A percentile compares a stretch with the other conserved stretches of the same genome.
Conservation (phyloP, 2,888 invertebrate species). For the Ormyrus rosae region DNA sequence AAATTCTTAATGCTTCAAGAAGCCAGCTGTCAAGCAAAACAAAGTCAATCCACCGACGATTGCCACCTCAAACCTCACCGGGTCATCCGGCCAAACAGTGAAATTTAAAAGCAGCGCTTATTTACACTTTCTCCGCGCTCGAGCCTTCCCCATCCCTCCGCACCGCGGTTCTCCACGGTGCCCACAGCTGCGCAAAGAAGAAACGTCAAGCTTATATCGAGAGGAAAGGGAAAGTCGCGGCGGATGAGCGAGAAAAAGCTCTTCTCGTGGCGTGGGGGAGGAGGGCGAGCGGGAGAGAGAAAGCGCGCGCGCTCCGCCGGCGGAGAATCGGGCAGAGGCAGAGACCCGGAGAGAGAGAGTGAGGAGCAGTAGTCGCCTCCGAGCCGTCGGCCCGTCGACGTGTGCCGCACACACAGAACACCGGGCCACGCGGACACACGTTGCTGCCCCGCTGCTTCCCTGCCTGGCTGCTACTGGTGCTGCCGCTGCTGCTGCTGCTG, state of each 20-base stretch:
- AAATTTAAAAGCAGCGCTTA: too few relatives aligned
- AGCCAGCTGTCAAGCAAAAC: too few relatives aligned
- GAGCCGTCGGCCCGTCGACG: constrained; percentile 69
- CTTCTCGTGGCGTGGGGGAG: not conserved
- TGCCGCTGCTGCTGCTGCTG: too few relatives aligned
- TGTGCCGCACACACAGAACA: constrained; percentile 49
- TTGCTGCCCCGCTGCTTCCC: constrained; percentile 30
- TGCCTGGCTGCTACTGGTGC: not conserved
- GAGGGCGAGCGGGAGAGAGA: constrained; percentile 2
- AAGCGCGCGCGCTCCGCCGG: not conserved
- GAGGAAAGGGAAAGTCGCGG: constrained; percentile 5
- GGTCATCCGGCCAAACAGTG: too few relatives aligned
- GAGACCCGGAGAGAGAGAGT: constrained; percentile 69
- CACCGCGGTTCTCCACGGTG: too few relatives aligned
- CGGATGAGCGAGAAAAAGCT: not conserved
- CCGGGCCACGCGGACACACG: constrained; percentile 58
- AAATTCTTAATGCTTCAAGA: too few relatives aligned
- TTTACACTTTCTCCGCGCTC: too few relatives aligned
- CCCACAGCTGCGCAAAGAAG: not conserved
- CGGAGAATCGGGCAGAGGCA: constrained; percentile 28
- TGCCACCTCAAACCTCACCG: too few relatives aligned
- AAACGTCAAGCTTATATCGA: not conserved
- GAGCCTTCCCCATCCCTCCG: too few relatives aligned
- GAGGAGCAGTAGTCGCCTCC: constrained; percentile 68
- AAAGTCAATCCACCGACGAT: too few relatives aligned